Conservation (phyloP, 1,140 invertebrate genomes). For the Alviniconcha marisindica region DNA sequence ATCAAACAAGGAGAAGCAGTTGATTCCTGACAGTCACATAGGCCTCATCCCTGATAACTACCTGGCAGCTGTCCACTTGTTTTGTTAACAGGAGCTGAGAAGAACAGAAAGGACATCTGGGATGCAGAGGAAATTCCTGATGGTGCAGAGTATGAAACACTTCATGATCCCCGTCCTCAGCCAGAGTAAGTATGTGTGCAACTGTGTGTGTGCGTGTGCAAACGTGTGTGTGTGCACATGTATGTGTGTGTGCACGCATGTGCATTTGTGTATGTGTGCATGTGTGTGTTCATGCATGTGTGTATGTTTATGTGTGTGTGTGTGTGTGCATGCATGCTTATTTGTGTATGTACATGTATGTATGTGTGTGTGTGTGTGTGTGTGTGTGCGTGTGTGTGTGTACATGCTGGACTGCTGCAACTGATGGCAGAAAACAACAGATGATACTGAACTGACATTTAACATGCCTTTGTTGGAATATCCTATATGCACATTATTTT, state of each 20-base stretch:
- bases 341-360: background rate
- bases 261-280: background rate
- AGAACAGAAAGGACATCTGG: constrained; percentile 79
- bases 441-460: too few species aligned
- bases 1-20: too few species aligned
- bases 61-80: too few species aligned
- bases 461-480: too few species aligned
- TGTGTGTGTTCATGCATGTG: background rate
- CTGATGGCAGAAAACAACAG: too few species aligned
- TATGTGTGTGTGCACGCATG: background rate
- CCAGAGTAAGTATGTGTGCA: constrained; percentile 78
- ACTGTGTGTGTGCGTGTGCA: background rate
- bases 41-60: too few species aligned
- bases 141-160: constrained; percentile 77
- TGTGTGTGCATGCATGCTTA: background rate
- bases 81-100: constrained; percentile 41
- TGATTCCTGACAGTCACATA: too few species aligned
- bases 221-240: background rate
- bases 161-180: constrained; percentile 81
- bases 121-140: constrained; percentile 78
- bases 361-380: background rate
- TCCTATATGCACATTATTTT: too few species aligned
- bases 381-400: background rate
- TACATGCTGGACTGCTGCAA: too few species aligned
- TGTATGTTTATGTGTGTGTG: background rate